Conservation (phyloP, 2,113 vertebrate genomes). For the Okapia johnstoni region DNA sequence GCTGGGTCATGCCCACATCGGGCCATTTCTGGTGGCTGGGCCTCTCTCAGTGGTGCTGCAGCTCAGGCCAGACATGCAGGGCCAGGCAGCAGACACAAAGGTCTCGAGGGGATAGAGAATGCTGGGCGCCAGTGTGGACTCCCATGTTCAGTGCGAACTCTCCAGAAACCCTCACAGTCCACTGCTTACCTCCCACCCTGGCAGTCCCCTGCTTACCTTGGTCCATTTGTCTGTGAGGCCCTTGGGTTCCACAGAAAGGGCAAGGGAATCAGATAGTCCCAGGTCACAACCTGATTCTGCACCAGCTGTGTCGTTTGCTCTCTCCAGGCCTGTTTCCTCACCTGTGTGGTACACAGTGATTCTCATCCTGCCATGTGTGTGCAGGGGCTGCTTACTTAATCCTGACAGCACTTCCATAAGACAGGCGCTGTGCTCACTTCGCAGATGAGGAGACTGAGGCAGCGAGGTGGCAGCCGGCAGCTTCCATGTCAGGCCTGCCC, state of each 20-base stretch:
- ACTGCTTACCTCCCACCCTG: neutral
- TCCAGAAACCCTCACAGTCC: neutral
- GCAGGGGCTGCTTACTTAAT: neutral
- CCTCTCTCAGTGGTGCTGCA: no score
- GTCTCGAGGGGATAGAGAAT: neutral
- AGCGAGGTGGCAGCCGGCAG: rapidly evolving
- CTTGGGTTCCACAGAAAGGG: no score
- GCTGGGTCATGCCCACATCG: rapidly evolving
- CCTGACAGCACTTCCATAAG: neutral
- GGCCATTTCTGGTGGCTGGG: neutral
- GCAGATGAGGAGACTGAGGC: neutral
- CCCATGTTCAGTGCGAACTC: rapidly evolving
- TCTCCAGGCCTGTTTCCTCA: neutral
- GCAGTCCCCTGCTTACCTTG: neutral
- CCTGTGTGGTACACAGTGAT: rapidly evolving
- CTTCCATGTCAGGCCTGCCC: no score
- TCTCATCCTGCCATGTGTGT: rapidly evolving
- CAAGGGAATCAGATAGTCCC: rapidly evolving
- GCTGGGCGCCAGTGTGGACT: neutral
- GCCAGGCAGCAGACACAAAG: neutral
- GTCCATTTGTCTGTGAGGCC: neutral
- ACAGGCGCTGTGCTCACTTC: rapidly evolving
- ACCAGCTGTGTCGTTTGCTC: rapidly evolving
- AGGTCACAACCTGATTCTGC: neutral
- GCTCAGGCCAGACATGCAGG: neutral